Conservation (phyloP, 2,888 invertebrate species). For the Stramonita haemastoma region DNA sequence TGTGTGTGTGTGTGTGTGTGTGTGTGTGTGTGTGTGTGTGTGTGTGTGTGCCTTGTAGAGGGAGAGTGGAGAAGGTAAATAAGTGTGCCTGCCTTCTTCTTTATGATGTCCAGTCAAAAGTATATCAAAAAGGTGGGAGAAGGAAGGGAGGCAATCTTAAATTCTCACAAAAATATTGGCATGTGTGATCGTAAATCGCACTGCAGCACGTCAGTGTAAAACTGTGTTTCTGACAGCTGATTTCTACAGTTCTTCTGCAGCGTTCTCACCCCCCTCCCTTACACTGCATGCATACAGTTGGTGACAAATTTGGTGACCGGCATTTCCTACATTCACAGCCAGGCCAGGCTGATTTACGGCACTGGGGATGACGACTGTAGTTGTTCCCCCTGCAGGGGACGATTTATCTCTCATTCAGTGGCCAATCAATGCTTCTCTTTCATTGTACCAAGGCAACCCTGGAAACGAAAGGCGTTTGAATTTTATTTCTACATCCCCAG, state of each 20-base stretch:
- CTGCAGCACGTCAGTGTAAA: neutral
- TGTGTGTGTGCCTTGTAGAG: too few species aligned
- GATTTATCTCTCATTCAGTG: slow-evolving; percentile 10
- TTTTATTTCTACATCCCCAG: neutral
- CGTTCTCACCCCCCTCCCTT: too few species aligned
- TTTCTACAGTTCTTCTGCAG: neutral
- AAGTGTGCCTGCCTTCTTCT: too few species aligned
- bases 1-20: too few species aligned
- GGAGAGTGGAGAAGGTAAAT: too few species aligned
- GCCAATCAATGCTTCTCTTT: slow-evolving; percentile 16
- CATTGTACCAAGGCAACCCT: slow-evolving; percentile 29
- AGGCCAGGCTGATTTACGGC: neutral
- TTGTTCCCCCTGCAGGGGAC: neutral
- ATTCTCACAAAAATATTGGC: neutral
- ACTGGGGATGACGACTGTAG: neutral
- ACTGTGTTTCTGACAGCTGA: neutral
- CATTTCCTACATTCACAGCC: too few species aligned
- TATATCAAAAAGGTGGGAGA: neutral
- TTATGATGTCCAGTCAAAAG: too few species aligned
- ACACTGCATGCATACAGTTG: too few species aligned
- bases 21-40: too few species aligned
- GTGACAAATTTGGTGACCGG: too few species aligned
- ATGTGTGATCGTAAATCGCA: neutral
- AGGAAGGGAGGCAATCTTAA: neutral
- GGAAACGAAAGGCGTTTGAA: neutral